Conservation (phyloP, 1,140 invertebrate species). For the Pogonus chalceus region DNA sequence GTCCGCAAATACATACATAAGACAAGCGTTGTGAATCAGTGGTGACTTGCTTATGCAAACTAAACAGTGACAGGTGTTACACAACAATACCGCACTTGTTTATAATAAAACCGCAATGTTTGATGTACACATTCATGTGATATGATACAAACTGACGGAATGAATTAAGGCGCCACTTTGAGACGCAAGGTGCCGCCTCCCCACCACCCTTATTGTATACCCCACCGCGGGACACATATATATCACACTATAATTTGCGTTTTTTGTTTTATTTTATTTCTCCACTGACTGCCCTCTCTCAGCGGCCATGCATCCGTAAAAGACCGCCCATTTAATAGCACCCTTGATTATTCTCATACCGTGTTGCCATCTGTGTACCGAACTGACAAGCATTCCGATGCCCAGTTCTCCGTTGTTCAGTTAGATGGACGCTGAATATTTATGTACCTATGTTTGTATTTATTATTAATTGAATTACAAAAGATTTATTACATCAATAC, state of each 20-base stretch:
- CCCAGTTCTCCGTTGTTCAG: not conserved
- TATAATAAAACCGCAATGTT: not conserved
- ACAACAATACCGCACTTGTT: not conserved
- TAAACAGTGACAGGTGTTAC: too few relatives aligned
- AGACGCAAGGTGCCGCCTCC: constrained; percentile 21
- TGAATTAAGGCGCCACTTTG: constrained; percentile 31
- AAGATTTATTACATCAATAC: too few relatives aligned
- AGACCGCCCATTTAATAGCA: constrained; percentile 38
- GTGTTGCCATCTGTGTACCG: constrained; percentile 20
- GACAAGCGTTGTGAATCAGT: constrained; percentile 6
- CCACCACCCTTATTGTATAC: constrained; percentile 20
- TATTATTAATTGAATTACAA: too few relatives aligned
- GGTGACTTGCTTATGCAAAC: constrained; percentile 1
- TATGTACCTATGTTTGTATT: too few relatives aligned
- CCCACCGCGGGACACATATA: constrained; percentile 35
- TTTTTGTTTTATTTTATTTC: constrained; percentile 35
- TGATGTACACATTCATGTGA: constrained; percentile 31
- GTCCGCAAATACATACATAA: not conserved
- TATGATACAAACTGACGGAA: constrained; percentile 38
- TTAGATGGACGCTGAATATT: not conserved
- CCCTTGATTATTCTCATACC: constrained; percentile 29
- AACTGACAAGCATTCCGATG: not conserved
- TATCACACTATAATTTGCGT: constrained; percentile 34
- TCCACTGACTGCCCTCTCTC: constrained; percentile 29
- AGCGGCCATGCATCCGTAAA: constrained; percentile 37